phyloP scores from a whole-genome alignment of 2,113 vertebrate genomes.

The Neolamprologus ventralis region DNA sequence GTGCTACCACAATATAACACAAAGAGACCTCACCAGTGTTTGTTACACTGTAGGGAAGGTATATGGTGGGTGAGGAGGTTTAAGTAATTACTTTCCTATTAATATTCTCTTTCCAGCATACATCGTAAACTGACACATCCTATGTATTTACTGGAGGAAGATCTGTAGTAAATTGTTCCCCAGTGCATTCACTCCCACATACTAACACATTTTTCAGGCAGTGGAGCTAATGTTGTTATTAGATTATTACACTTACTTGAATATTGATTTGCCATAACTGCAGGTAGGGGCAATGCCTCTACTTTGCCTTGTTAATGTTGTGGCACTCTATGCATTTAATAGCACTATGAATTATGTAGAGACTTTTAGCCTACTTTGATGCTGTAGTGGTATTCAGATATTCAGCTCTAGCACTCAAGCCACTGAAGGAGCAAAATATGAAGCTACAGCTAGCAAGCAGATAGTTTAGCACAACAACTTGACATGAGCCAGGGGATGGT shows the following conservation, averaged over 20 bases:
- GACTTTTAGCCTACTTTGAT: conserved; percentile 6
- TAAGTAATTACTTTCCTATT: conserved; percentile 17
- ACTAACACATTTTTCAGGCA: conserved; percentile 22
- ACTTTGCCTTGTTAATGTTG: conserved; percentile 34
- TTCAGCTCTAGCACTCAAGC: background rate
- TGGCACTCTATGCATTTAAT: conserved; percentile 20
- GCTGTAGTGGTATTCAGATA: background rate
- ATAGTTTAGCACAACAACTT: background rate
- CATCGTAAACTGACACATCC: conserved; percentile 12
- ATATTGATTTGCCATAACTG: conserved; percentile 57
- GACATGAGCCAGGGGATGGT: background rate
- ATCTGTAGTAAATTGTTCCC: conserved; percentile 47
- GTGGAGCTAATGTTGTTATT: conserved; percentile 35
- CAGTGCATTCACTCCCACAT: conserved; percentile 32
- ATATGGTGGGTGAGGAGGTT: background rate
- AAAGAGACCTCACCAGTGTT: background rate
- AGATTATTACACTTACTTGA: conserved; percentile 51
- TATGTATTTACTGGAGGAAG: conserved; percentile 35
- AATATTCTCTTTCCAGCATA: conserved; percentile 22
- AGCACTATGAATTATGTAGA: conserved; percentile 15
- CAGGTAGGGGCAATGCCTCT: conserved; percentile 20
- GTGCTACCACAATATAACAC: background rate
- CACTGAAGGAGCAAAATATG: background rate
- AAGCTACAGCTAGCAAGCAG: background rate
- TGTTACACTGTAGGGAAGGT: background rate